Base-by-base conservation (phyloP, 2,888 invertebrate genomes). In the Oegoconia quadripuncta region DNA sequence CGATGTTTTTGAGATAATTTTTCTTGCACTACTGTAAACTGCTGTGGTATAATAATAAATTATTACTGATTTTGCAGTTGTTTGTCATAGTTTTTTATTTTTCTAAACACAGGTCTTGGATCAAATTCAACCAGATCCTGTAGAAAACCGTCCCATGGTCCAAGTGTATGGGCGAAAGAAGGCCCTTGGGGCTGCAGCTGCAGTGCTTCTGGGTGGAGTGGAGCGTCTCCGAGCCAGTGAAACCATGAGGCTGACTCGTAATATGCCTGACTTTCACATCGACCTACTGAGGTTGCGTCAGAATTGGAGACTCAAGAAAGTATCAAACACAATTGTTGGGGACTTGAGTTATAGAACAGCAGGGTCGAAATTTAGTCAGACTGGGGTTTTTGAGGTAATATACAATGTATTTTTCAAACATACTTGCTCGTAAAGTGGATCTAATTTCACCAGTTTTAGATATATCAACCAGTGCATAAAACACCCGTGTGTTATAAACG, bases 261-360 rank as follows among this genome's bases (percentile, higher is more conserved):
- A 93, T 46, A 91, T 93, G 50, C 93, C 94, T 0, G 97, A 98
- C 74, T 98, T 98, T 67, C 97, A 98, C 61, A 94, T 96, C 39
- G 98, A 98, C 66, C 77, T 98, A 37, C 73, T 98, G 16, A 89
- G 96, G 41, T 86, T 98, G 30, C 81, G 98, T 25, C 97, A 98
- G 66, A 97, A 96, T 66, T 98, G 98, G 98, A 89, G 98, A 31
- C 78, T 98, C n/a, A 97, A 98, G 69, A 98, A 98, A 87, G 96
- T 97, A 0, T 96, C 97, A 0, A 97, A 96, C 69, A 93, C 95
- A 0, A 98, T 98, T 40, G 94, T 98, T 36, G 98, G 98, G 0
- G 98, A 98, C 80, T 90, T 98, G 4, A 98, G 98, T 72, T 98
- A 98, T 68, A 90, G 97, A 45, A 97, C 97, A 64, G 97, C 97